Percentiles rank a stretch among this genome's conserved stretches.
phyloP scores from a whole-genome alignment of 2,113 vertebrate genomes.

The Terrapene triunguis region DNA sequence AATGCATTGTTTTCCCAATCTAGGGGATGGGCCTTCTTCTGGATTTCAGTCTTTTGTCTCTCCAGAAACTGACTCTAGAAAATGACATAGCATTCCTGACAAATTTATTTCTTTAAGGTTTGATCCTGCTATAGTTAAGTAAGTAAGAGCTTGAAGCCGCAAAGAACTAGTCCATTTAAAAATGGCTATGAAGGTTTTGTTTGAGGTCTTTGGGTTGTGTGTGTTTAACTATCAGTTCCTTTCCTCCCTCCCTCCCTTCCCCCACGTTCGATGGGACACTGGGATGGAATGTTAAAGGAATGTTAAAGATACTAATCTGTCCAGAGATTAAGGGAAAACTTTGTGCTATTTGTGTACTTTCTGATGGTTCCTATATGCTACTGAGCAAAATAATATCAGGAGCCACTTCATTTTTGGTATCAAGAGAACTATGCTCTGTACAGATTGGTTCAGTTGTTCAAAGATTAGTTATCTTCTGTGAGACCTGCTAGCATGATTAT shows the following conservation, averaged over 20 bases:
- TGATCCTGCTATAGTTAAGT: background rate
- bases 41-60: background rate
- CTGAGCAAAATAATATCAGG: background rate
- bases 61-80: background rate
- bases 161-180: background rate
- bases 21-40: background rate
- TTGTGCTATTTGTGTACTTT: background rate
- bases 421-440: background rate
- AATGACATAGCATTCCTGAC: background rate
- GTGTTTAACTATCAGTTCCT: background rate
- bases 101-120: fast-evolving
- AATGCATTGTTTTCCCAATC: background rate
- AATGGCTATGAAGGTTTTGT: fast-evolving
- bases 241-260: fast-evolving
- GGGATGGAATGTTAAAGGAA: background rate
- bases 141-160: background rate
- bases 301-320: background rate
- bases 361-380: background rate
- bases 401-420: background rate
- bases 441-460: background rate
- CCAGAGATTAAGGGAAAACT: background rate
- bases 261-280: background rate
- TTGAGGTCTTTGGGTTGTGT: background rate
- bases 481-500: background rate
- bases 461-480: fast-evolving